These are phyloP conservation scores for Agonopterix heracliana DNA, from an alignment of 2,888 invertebrate species.

Conservation along the genomic window DNA sequence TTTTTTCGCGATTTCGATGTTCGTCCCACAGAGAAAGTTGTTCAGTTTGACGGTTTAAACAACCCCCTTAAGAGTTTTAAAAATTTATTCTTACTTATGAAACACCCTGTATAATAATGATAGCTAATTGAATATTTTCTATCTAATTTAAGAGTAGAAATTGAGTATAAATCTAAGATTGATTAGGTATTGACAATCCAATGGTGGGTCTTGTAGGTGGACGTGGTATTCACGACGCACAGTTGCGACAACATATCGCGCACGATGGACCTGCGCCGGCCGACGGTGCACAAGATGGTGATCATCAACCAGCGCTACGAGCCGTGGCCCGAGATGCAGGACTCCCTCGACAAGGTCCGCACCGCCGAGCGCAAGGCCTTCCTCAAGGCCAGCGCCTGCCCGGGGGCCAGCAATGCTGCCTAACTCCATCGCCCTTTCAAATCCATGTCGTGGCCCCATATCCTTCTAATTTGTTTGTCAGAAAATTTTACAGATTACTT, in stretches of 20 bases:
- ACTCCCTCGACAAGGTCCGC: slow-evolving; percentile 52
- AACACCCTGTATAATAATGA: too few relatives aligned
- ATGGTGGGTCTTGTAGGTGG: slow-evolving; percentile 38
- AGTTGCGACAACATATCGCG: slow-evolving; percentile 45
- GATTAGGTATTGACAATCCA: slow-evolving; percentile 6
- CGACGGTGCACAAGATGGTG: slow-evolving; percentile 45
- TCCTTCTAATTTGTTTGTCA: too few relatives aligned
- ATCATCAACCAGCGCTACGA: slow-evolving; percentile 54
- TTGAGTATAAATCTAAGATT: neutral
- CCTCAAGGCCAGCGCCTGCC: slow-evolving; percentile 10
- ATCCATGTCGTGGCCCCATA: too few relatives aligned
- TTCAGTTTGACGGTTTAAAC: too few relatives aligned
- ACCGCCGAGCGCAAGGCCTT: slow-evolving; percentile 39
- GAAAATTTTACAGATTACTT: too few relatives aligned
- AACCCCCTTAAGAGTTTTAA: too few relatives aligned
- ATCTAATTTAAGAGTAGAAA: neutral
- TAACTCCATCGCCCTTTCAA: too few relatives aligned
- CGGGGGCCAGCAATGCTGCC: neutral
- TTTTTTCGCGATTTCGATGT: too few relatives aligned
- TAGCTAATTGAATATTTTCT: neutral
- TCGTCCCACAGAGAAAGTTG: too few relatives aligned
- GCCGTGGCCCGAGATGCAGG: slow-evolving; percentile 59
- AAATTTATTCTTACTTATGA: too few relatives aligned
- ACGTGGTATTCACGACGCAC: slow-evolving; percentile 40
- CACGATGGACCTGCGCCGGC: slow-evolving; percentile 58